Percentiles rank a stretch among this genome's conserved stretches.
Conservation (phyloP, 1,140 invertebrate genomes). For the Palaemon carinicauda region DNA sequence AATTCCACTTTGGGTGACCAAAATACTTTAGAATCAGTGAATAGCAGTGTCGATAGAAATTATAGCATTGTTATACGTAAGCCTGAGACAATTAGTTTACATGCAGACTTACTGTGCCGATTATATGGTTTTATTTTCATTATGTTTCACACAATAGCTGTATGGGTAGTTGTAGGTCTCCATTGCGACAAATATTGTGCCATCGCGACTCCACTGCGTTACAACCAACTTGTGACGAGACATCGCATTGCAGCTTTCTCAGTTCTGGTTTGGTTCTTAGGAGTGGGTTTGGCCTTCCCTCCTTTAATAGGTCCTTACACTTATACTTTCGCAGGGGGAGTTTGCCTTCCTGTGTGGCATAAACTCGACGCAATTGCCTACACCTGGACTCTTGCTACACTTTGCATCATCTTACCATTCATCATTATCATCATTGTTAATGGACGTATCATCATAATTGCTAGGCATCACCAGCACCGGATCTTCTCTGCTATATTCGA, state of each 20-base stretch:
- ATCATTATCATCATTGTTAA: constrained; percentile 60
- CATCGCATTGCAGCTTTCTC: constrained; percentile 48
- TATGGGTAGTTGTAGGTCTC: constrained; percentile 82
- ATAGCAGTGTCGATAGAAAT: background rate
- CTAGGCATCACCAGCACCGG: constrained; percentile 61
- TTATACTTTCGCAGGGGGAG: constrained; percentile 49
- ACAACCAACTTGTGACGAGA: constrained; percentile 70
- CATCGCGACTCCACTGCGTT: constrained; percentile 80
- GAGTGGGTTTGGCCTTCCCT: constrained; percentile 29
- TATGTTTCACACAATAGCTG: constrained; percentile 76
- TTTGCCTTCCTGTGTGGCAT: constrained; percentile 53
- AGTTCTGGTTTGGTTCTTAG: constrained; percentile 63
- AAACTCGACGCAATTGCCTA: constrained; percentile 55
- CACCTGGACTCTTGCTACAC: constrained; percentile 34
- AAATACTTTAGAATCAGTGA: background rate
- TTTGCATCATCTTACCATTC: constrained; percentile 57
- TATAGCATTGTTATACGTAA: constrained; percentile 37
- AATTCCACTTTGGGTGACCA: background rate
- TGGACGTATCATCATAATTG: constrained; percentile 61
- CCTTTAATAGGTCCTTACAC: constrained; percentile 30
- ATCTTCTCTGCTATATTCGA: constrained; percentile 62
- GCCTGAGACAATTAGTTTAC: background rate
- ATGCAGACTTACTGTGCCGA: constrained; percentile 20
- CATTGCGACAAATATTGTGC: constrained; percentile 82
- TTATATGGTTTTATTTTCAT: constrained; percentile 65